Percentiles rank a stretch among this genome's conserved stretches.
phyloP scores from a whole-genome alignment of 2,113 vertebrate species.

The Rousettus leschenaultii region DNA sequence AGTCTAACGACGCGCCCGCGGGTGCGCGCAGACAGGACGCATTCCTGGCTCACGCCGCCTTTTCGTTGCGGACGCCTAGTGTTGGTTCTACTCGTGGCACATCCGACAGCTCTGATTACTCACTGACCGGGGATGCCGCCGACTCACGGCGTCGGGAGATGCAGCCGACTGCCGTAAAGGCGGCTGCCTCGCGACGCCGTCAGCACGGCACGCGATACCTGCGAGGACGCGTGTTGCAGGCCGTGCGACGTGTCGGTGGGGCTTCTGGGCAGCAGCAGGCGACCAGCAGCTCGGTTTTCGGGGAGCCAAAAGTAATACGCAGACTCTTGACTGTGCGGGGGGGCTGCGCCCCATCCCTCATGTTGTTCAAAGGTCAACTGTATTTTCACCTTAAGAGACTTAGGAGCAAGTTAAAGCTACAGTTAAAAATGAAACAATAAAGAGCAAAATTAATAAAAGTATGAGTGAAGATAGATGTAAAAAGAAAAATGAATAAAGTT shows the following conservation, averaged over 20 bases:
- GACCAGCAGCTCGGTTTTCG: no score
- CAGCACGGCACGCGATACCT: rapidly evolving
- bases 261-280: neutral
- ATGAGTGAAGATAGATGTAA: neutral
- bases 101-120: neutral
- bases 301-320: no score
- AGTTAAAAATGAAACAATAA: neutral
- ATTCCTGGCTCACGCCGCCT: no score
- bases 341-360: neutral
- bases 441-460: neutral
- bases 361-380: neutral
- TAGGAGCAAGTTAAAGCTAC: neutral
- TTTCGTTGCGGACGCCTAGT: neutral
- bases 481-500: neutral
- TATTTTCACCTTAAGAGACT: neutral
- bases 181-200: neutral
- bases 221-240: rapidly evolving
- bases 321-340: rapidly evolving
- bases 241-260: rapidly evolving
- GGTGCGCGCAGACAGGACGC: neutral
- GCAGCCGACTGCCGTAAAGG: neutral
- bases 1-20: no score
- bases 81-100: neutral
- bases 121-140: neutral
- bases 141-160: rapidly evolving